Percentiles rank a stretch among this genome's conserved stretches.
phyloP scores from a whole-genome alignment of 2,797 vertebrate genomes.

The Oreonectes daqikongensis region DNA sequence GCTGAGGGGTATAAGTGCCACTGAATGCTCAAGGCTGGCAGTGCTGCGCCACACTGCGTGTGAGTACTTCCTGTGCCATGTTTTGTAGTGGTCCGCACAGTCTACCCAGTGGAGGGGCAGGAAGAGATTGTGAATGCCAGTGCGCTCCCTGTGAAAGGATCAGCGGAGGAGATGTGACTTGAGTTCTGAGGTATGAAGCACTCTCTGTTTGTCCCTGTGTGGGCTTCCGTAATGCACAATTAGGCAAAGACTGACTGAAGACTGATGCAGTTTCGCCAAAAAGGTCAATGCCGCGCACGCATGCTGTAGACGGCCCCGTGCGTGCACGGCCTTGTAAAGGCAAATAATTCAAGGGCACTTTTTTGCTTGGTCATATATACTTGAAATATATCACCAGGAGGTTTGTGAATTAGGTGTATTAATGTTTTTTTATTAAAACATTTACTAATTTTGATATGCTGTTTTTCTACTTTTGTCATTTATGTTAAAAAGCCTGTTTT shows the following conservation, averaged over 20 bases:
- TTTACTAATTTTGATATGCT: background rate
- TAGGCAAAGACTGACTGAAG: slow-evolving; percentile 32
- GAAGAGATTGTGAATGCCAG: slow-evolving; percentile 21
- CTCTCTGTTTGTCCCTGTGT: slow-evolving; percentile 44
- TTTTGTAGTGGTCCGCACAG: slow-evolving; percentile 28
- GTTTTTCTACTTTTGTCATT: background rate
- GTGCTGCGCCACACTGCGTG: slow-evolving; percentile 45
- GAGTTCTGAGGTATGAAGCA: slow-evolving; percentile 51
- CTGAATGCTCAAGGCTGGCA: slow-evolving; percentile 45
- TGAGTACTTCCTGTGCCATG: slow-evolving; percentile 52
- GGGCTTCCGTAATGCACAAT: slow-evolving; percentile 50
- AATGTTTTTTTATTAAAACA: too few relatives aligned
- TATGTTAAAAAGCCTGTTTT: background rate
- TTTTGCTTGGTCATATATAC: background rate
- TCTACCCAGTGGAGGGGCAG: slow-evolving; percentile 4
- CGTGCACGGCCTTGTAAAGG: slow-evolving; percentile 14
- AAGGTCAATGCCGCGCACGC: slow-evolving; percentile 19
- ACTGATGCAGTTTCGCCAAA: slow-evolving; percentile 33
- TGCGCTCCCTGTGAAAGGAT: slow-evolving; percentile 39
- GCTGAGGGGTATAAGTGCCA: slow-evolving; percentile 42
- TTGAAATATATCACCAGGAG: background rate
- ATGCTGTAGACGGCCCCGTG: background rate
- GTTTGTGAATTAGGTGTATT: background rate
- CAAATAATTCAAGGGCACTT: slow-evolving; percentile 3
- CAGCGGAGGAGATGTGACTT: slow-evolving; percentile 51